Conservation (phyloP, 1,140 invertebrate genomes). For the Epicauta chinensis region DNA sequence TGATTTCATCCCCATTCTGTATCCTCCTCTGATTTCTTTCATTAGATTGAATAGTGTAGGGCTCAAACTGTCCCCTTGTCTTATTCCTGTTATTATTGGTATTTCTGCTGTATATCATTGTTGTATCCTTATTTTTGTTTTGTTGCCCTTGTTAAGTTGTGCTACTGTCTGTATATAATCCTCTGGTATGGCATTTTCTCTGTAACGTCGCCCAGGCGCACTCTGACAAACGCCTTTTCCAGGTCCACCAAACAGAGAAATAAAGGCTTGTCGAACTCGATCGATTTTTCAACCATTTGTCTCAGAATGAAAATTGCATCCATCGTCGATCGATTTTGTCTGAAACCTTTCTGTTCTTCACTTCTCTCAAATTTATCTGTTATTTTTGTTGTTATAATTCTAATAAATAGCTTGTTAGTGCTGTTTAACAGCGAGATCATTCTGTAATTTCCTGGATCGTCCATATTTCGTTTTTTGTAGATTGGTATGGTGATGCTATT, state of each 20-base stretch:
- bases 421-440: slow-evolving; percentile 7
- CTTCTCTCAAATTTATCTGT: neutral
- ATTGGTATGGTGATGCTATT: slow-evolving; percentile 4
- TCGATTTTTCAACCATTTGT: slow-evolving; percentile 15
- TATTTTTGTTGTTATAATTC: slow-evolving; percentile 2
- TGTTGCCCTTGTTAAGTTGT: too few relatives aligned
- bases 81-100: too few relatives aligned
- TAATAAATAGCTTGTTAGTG: slow-evolving; percentile 9
- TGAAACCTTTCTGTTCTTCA: slow-evolving; percentile 15
- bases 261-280: slow-evolving; percentile 1
- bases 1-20: too few relatives aligned
- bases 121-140: too few relatives aligned
- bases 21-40: too few relatives aligned
- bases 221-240: too few relatives aligned
- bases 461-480: slow-evolving; percentile 9
- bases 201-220: too few relatives aligned
- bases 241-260: slow-evolving; percentile 6
- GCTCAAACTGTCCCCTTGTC: too few relatives aligned
- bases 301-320: slow-evolving; percentile 15
- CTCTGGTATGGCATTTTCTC: too few relatives aligned
- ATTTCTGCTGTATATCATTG: too few relatives aligned
- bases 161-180: too few relatives aligned
- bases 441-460: slow-evolving; percentile 14
- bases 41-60: too few relatives aligned
- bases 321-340: slow-evolving; percentile 15